Percentiles rank a stretch among this genome's conserved stretches.
Evolutionary conservation across 2,888 invertebrate species (phyloP).

Genomic region (Rotaria magnacalcarata): DNA sequence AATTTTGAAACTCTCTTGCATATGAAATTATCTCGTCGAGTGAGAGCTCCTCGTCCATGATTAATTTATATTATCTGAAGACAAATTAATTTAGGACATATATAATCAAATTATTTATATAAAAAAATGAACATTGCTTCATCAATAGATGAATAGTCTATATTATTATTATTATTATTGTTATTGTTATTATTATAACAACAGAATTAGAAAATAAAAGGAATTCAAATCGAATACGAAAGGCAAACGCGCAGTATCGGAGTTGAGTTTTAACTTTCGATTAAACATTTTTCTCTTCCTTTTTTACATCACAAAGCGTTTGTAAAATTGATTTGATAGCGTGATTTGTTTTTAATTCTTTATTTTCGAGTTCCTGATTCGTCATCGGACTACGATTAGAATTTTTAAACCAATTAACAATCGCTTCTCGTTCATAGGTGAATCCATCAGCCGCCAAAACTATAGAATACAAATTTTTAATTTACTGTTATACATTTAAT

Average conservation of each 20-base stretch:
- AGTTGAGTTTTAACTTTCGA: background rate
- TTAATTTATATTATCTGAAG: background rate
- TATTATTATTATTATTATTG: no score
- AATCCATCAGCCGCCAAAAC: conserved; percentile 15
- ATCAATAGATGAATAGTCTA: no score
- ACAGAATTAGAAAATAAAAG: no score
- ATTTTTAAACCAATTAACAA: background rate
- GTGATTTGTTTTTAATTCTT: conserved; percentile 7
- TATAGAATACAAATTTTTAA: background rate
- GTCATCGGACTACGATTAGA: conserved; percentile 21
- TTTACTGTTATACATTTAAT: no score
- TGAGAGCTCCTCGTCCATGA: background rate
- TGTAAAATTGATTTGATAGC: background rate
- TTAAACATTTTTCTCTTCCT: no score
- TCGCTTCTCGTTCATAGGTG: conserved; percentile 10
- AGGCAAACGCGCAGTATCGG: no score
- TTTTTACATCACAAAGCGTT: background rate
- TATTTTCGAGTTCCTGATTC: conserved; percentile 19
- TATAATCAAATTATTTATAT: no score
- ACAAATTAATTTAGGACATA: no score
- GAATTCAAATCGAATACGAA: no score
- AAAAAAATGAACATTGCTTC: no score
- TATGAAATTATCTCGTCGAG: background rate
- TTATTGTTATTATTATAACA: no score
- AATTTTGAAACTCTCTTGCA: background rate